Evolutionary conservation across 2,797 vertebrate genomes (phyloP).

Genomic region (Hippopotamyrus pictus): DNA sequence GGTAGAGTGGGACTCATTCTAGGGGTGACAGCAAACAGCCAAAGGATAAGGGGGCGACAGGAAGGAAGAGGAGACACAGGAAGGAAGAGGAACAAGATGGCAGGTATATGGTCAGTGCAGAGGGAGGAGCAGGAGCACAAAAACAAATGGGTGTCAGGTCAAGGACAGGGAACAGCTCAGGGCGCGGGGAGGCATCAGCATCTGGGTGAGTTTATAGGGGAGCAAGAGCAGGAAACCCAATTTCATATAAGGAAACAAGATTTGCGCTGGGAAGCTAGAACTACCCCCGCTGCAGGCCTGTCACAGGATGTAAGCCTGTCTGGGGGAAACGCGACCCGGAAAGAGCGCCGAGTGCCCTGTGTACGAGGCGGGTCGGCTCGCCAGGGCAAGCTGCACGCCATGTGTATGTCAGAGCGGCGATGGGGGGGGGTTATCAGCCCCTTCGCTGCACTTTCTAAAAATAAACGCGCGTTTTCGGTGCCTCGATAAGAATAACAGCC

Average conservation of each 20-base stretch:
- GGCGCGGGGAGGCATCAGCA: neutral
- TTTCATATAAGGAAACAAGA: neutral
- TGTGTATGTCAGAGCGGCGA: constrained; percentile 25
- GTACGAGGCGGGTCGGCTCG: constrained; percentile 17
- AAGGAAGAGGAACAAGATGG: neutral
- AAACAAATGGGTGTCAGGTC: neutral
- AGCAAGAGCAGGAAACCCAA: neutral
- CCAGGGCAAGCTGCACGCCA: constrained; percentile 25
- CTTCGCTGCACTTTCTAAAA: constrained; percentile 27
- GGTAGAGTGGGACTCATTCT: neutral
- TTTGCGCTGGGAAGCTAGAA: neutral
- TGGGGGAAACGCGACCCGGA: neutral
- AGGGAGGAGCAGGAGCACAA: neutral
- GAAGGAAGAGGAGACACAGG: neutral
- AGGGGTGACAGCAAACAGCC: neutral
- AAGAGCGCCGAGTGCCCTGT: neutral
- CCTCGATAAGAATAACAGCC: constrained; percentile 17
- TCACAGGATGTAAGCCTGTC: neutral
- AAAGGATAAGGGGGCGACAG: neutral
- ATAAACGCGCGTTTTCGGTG: constrained; percentile 31
- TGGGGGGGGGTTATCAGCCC: constrained; percentile 9
- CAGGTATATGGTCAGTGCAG: neutral
- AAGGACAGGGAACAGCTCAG: neutral
- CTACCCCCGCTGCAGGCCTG: neutral
- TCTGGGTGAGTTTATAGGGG: neutral